Percentiles rank a stretch among this genome's conserved stretches.
Conservation (phyloP, 2,888 invertebrate genomes). For the Drosophila tanythrix region DNA sequence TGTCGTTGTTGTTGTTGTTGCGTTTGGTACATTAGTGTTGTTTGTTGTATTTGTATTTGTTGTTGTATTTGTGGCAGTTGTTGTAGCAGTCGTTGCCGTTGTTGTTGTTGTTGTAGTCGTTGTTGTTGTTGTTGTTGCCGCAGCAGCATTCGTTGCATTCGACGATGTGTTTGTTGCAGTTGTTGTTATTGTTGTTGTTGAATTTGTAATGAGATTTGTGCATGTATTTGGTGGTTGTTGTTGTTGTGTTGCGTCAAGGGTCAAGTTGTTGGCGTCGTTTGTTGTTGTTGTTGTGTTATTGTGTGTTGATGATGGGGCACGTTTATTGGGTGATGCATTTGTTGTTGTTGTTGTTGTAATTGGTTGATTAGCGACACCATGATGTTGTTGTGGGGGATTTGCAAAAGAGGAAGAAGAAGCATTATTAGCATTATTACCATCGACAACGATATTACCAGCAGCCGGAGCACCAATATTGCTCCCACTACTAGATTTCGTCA, state of each 20-base stretch:
- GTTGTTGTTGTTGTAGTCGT: slow-evolving; percentile 58
- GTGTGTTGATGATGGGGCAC: slow-evolving; percentile 76
- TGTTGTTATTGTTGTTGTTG: slow-evolving; percentile 82
- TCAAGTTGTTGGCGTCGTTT: slow-evolving; percentile 74
- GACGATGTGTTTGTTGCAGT: slow-evolving; percentile 82
- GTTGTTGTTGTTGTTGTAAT: slow-evolving; percentile 58
- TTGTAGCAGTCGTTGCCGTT: slow-evolving; percentile 75
- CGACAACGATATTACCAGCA: slow-evolving; percentile 85
- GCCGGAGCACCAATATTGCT: slow-evolving; percentile 81
- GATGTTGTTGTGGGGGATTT: slow-evolving; percentile 84
- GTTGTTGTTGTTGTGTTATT: slow-evolving; percentile 71
- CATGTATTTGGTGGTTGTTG: slow-evolving; percentile 83
- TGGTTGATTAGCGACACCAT: slow-evolving; percentile 82
- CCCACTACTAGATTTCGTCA: slow-evolving; percentile 84
- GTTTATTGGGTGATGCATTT: slow-evolving; percentile 74
- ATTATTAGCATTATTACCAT: slow-evolving; percentile 87
- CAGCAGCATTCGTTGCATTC: slow-evolving; percentile 74
- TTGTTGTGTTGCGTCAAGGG: slow-evolving; percentile 82
- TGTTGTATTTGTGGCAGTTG: slow-evolving; percentile 64
- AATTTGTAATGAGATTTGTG: slow-evolving; percentile 79
- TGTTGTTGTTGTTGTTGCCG: slow-evolving; percentile 62
- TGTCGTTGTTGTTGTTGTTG: slow-evolving; percentile 56
- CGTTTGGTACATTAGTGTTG: slow-evolving; percentile 82
- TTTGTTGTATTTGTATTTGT: slow-evolving; percentile 79
- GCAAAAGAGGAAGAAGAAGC: slow-evolving; percentile 88